A percentile compares a stretch with the other conserved stretches of the same genome.
phyloP scores from a whole-genome alignment of 2,113 vertebrate genomes.

The Ardeotis arabs region DNA sequence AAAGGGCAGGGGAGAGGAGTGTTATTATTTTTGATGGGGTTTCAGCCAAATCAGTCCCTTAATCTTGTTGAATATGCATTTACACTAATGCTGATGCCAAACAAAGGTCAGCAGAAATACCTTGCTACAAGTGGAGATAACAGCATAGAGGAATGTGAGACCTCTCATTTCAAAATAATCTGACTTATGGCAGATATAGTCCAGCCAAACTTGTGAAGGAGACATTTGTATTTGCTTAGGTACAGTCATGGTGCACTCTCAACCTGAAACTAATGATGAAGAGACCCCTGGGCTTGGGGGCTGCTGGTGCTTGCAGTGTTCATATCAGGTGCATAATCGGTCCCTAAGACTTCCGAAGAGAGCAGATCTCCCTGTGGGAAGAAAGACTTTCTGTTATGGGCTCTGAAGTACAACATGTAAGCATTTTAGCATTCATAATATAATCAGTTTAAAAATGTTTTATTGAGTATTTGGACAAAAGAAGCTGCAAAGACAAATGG shows the following conservation, averaged over 20 bases:
- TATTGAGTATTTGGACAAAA: constrained; percentile 18
- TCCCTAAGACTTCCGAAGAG: background rate
- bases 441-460: background rate
- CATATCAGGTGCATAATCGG: background rate
- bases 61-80: background rate
- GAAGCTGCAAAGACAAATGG: constrained; percentile 38
- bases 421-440: background rate
- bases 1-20: background rate
- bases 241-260: background rate
- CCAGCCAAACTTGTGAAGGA: background rate
- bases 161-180: background rate
- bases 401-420: background rate
- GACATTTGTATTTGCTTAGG: background rate
- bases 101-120: background rate
- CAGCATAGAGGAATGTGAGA: background rate
- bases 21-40: background rate
- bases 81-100: background rate
- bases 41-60: background rate
- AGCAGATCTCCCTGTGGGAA: background rate
- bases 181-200: background rate
- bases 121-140: background rate
- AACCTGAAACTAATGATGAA: background rate
- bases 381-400: background rate
- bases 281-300: background rate
- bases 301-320: background rate